Evolutionary conservation across 2,113 vertebrate genomes (phyloP).

Genomic region (Coturnix japonica): DNA sequence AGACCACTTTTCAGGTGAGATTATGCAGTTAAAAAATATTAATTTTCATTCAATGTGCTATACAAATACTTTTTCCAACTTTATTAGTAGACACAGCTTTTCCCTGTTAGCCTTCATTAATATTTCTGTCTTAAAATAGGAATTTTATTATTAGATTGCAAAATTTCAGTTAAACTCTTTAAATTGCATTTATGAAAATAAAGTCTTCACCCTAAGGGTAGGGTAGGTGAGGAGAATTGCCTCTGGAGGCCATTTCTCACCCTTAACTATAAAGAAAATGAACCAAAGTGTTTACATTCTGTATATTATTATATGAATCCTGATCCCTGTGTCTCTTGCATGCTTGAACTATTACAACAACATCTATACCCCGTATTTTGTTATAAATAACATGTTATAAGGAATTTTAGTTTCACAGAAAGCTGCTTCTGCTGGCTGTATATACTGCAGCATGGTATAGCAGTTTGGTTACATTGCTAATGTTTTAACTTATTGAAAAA

Average conservation of each 20-base stretch:
- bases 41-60: not conserved
- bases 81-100: not conserved
- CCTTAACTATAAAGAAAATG: not conserved
- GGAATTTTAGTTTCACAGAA: not conserved
- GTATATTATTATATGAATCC: not conserved
- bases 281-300: not conserved
- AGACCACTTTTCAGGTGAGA: not conserved
- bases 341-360: not conserved
- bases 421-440: not conserved
- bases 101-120: not conserved
- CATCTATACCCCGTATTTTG: not conserved
- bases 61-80: not conserved
- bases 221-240: not conserved
- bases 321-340: not conserved
- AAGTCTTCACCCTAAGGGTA: not conserved
- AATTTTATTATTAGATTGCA: not conserved
- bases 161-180: not conserved
- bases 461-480: not conserved
- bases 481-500: not conserved
- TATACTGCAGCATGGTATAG: not conserved
- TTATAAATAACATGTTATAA: not conserved
- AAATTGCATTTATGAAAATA: not conserved
- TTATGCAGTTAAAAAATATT: not conserved
- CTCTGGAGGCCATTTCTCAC: not conserved
- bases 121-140: not conserved